These are phyloP conservation scores for Heliconius ismenius DNA, from an alignment of 2,888 invertebrate species.

Conservation along the genomic window DNA sequence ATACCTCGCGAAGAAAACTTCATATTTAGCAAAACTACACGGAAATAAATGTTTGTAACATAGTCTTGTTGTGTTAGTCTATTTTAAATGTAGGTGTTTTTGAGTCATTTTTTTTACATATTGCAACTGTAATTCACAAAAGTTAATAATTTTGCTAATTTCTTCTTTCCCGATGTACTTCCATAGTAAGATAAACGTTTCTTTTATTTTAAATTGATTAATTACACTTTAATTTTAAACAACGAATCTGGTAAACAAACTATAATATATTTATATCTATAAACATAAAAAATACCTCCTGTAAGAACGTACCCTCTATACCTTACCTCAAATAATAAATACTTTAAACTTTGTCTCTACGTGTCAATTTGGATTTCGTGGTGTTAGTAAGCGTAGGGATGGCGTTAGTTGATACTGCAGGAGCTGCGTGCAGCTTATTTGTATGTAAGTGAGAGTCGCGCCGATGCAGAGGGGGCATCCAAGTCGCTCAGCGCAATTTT, in stretches of 20 bases:
- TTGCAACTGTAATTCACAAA: too few relatives aligned
- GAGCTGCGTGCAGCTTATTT: constrained; percentile 62
- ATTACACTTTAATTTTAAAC: too few relatives aligned
- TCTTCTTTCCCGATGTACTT: background rate
- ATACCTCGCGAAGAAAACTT: constrained; percentile 47
- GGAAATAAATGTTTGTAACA: constrained; percentile 17
- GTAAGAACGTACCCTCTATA: background rate
- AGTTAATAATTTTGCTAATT: background rate
- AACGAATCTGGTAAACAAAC: too few relatives aligned
- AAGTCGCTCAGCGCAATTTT: constrained; percentile 78
- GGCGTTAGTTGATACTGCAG: constrained; percentile 43
- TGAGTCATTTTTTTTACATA: background rate
- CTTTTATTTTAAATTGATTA: too few relatives aligned
- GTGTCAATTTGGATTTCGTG: constrained; percentile 13
- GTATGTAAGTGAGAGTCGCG: constrained; percentile 70
- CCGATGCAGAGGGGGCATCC: constrained; percentile 65
- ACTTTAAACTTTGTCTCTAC: too few relatives aligned
- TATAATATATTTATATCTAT: too few relatives aligned
- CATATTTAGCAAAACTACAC: constrained; percentile 49
- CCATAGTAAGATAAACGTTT: too few relatives aligned
- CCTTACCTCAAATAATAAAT: constrained; percentile 1
- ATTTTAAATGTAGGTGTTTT: too few relatives aligned
- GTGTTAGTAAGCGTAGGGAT: constrained; percentile 37
- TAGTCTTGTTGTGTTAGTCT: too few relatives aligned
- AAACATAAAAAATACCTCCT: background rate